Evolutionary conservation across 2,113 vertebrate species (phyloP).

Genomic region (Lanius ludovicianus): DNA sequence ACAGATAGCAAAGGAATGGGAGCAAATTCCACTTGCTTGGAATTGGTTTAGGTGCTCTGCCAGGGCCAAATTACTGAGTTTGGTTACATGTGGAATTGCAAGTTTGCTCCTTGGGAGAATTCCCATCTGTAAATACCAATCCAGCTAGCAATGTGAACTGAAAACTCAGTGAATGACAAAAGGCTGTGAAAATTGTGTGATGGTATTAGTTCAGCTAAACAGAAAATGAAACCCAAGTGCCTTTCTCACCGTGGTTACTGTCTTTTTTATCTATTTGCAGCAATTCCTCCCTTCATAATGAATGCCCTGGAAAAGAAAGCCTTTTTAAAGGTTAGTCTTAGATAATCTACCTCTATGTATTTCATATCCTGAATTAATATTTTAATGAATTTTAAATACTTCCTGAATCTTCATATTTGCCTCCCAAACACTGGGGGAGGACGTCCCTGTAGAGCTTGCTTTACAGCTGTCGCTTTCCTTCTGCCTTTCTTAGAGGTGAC

Average conservation of each 20-base stretch:
- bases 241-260: not conserved
- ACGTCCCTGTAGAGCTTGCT: not conserved
- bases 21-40: not conserved
- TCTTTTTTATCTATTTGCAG: conserved; percentile 67
- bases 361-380: not conserved
- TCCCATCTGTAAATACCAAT: not conserved
- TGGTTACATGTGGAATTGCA: not conserved
- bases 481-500: not conserved
- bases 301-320: conserved; percentile 96
- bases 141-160: not conserved
- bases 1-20: not conserved
- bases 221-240: not conserved
- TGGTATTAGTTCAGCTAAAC: not conserved
- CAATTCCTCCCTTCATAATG: conserved; percentile 97
- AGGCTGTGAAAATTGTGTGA: not conserved
- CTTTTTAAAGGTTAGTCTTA: conserved; percentile 87
- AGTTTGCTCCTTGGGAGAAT: not conserved
- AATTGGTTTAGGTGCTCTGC: not conserved
- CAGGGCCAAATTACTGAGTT: not conserved
- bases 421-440: not conserved
- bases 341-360: not conserved
- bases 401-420: not conserved
- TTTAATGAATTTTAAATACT: not conserved
- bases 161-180: not conserved
- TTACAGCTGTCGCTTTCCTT: not conserved